A percentile compares a stretch with the other conserved stretches of the same genome.
These are phyloP conservation scores for Vicugna pacos DNA, from an alignment of 2,113 vertebrate genomes.

Conservation along the genomic window DNA sequence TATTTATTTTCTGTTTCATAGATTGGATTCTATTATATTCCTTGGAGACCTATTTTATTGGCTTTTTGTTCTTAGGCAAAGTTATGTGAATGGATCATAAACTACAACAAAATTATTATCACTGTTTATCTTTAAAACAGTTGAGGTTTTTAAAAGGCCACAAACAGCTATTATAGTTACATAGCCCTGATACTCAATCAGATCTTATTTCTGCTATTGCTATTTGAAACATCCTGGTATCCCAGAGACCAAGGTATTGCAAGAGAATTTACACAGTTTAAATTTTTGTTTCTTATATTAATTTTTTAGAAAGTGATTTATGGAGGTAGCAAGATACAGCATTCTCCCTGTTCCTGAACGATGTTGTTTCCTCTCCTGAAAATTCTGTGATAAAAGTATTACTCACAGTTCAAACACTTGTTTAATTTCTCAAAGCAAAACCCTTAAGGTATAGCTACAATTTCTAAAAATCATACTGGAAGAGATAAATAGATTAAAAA, in stretches of 20 bases:
- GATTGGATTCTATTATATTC: background rate
- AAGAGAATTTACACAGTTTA: conserved; percentile 67
- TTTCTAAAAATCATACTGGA: conserved; percentile 54
- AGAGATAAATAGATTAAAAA: conserved; percentile 21
- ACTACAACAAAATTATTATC: background rate
- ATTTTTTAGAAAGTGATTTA: conserved; percentile 75
- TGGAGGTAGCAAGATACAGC: conserved; percentile 60
- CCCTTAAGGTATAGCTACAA: conserved; percentile 59
- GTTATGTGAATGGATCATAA: conserved; percentile 58
- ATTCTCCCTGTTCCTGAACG: background rate
- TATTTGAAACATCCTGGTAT: conserved; percentile 58
- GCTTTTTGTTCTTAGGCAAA: conserved; percentile 19
- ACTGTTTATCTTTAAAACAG: conserved; percentile 17
- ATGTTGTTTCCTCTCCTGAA: conserved; percentile 46
- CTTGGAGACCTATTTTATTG: conserved; percentile 28
- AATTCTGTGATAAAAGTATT: conserved; percentile 68
- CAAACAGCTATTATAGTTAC: conserved; percentile 23
- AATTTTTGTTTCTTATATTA: conserved; percentile 65
- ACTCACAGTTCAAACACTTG: background rate
- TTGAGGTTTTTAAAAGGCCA: conserved; percentile 16
- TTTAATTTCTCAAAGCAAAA: conserved; percentile 77
- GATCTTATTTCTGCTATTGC: conserved; percentile 37
- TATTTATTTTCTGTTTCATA: conserved; percentile 12
- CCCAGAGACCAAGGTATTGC: conserved; percentile 11
- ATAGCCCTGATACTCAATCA: conserved; percentile 56